Conservation (phyloP, 2,888 invertebrate species). For the Altica lythri region DNA sequence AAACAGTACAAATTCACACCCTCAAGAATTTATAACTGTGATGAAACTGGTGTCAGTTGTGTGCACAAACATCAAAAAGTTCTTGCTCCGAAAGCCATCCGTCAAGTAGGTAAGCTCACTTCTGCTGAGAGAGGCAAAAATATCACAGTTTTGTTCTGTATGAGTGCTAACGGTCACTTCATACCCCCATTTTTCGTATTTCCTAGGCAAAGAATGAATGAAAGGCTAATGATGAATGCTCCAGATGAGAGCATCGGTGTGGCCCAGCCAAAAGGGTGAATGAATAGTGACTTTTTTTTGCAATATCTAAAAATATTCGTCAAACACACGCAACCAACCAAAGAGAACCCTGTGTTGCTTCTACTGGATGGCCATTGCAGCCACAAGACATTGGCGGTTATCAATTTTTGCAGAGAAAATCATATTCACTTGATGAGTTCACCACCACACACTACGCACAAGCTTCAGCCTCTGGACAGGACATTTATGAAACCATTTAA, state of each 20-base stretch:
- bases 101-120: neutral
- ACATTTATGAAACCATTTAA: neutral
- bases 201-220: neutral
- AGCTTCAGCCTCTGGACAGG: neutral
- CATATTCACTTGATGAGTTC: neutral
- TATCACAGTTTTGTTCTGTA: neutral
- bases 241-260: too few species aligned
- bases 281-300: neutral
- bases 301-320: neutral
- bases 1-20: conserved; percentile 1
- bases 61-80: too few species aligned
- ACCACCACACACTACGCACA: neutral
- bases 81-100: too few species aligned
- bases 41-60: conserved; percentile 4
- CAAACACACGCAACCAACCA: neutral
- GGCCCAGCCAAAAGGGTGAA: neutral
- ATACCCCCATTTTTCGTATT: neutral
- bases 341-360: neutral
- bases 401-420: neutral
- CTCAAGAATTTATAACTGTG: conserved; percentile 1
- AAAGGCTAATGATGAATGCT: too few species aligned
- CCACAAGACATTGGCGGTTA: neutral
- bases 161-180: neutral
- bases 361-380: neutral
- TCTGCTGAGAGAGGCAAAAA: conserved; percentile 2